A percentile compares a stretch with the other conserved stretches of the same genome.
phyloP scores from a whole-genome alignment of 2,888 invertebrate species.

The Macrostomum cliftonense region DNA sequence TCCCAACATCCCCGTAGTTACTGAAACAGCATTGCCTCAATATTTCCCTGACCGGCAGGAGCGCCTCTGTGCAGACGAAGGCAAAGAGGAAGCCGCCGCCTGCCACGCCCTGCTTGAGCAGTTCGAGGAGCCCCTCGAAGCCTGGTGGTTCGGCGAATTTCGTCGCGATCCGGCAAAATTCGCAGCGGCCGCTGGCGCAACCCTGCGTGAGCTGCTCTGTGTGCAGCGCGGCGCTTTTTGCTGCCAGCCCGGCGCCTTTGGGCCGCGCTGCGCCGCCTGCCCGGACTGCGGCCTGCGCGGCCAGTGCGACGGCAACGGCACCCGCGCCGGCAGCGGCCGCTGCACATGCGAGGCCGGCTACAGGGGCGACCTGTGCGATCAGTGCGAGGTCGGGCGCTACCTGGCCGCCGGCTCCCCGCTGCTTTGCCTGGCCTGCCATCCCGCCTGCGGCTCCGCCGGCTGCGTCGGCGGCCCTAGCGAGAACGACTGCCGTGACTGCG shows the following conservation, averaged over 20 bases:
- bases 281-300: background rate
- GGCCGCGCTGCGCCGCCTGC: background rate
- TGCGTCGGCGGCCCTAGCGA: background rate
- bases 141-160: background rate
- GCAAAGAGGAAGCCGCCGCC: no score
- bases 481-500: background rate
- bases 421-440: background rate
- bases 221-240: background rate
- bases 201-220: background rate
- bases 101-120: slow-evolving; percentile 1
- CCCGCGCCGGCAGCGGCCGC: slow-evolving; percentile 2
- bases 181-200: background rate
- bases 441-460: background rate
- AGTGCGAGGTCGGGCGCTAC: background rate
- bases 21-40: no score
- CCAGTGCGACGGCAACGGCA: slow-evolving; percentile 1
- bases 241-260: background rate
- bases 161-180: background rate
- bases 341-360: slow-evolving; percentile 1
- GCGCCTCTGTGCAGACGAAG: no score
- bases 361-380: background rate
- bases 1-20: no score
- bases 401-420: background rate
- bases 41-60: no score
- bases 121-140: slow-evolving; percentile 1